phyloP scores from a whole-genome alignment of 1,140 invertebrate genomes.

The Oncopeltus fasciatus region DNA sequence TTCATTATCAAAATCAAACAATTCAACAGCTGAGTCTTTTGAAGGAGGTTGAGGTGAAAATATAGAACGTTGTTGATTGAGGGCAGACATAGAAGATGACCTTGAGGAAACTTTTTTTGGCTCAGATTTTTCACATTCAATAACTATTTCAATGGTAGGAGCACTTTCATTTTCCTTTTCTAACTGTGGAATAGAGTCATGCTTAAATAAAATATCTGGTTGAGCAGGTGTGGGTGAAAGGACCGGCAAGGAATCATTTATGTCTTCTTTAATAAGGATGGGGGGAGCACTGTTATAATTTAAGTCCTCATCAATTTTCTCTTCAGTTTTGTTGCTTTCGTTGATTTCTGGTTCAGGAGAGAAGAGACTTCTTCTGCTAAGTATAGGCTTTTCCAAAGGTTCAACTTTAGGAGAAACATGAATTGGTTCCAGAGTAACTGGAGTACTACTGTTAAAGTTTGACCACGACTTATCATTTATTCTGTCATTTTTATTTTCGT shows the following conservation, averaged over 20 bases:
- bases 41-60: slow-evolving; percentile 54
- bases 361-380: slow-evolving; percentile 10
- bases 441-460: neutral
- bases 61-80: slow-evolving; percentile 42
- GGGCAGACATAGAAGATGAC: slow-evolving; percentile 22
- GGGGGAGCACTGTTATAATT: slow-evolving; percentile 1
- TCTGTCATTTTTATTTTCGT: slow-evolving; percentile 18
- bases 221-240: slow-evolving; percentile 11
- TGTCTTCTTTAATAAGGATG: neutral
- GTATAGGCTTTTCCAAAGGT: neutral
- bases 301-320: neutral
- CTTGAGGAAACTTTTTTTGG: slow-evolving; percentile 24
- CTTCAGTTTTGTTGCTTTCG: neutral
- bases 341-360: slow-evolving; percentile 16
- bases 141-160: slow-evolving; percentile 13
- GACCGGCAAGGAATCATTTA: slow-evolving; percentile 12
- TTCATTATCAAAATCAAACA: slow-evolving; percentile 52
- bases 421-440: neutral
- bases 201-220: slow-evolving; percentile 2
- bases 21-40: slow-evolving; percentile 39
- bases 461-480: neutral
- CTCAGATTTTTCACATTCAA: slow-evolving; percentile 18
- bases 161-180: slow-evolving; percentile 15
- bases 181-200: slow-evolving; percentile 13
- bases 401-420: neutral